These are phyloP conservation scores for Oostethus manadensis DNA, from an alignment of 2,113 vertebrate genomes.

Conservation along the genomic window DNA sequence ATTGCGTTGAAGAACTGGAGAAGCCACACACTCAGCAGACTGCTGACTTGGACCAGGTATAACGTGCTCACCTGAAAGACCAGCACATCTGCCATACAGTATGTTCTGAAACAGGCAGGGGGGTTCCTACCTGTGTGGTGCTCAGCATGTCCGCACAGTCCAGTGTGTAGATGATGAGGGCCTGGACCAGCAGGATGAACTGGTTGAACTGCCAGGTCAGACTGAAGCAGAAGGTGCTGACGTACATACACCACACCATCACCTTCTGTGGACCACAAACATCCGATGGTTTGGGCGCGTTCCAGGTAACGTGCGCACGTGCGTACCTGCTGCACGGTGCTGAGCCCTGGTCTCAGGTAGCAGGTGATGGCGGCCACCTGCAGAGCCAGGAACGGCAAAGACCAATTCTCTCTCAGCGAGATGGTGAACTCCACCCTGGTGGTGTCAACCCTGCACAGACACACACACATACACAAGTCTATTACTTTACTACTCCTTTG, in stretches of 20 bases:
- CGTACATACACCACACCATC: conserved; percentile 79
- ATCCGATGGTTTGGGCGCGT: not conserved
- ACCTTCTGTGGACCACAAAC: conserved; percentile 71
- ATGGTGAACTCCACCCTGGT: conserved; percentile 97
- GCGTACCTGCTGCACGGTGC: conserved; percentile 77
- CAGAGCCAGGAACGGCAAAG: conserved; percentile 89
- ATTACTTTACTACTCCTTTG: not conserved
- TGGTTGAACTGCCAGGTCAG: conserved; percentile 98
- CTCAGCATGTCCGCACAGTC: conserved; percentile 85
- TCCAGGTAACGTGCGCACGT: not conserved
- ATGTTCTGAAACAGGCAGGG: not conserved
- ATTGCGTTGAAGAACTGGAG: conserved; percentile 96
- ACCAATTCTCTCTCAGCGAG: conserved; percentile 97
- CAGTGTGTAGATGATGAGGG: conserved; percentile 81
- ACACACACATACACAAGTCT: too few relatives aligned
- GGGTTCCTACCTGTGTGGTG: conserved; percentile 72
- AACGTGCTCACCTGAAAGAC: conserved; percentile 75
- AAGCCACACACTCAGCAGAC: conserved; percentile 83
- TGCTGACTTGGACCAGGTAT: conserved; percentile 81
- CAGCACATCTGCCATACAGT: too few relatives aligned
- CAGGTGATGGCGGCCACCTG: conserved; percentile 87
- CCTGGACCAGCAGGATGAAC: conserved; percentile 90
- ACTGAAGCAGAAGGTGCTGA: conserved; percentile 88
- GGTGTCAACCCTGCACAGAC: conserved; percentile 81
- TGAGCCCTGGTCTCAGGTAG: conserved; percentile 80